Evolutionary conservation across 2,888 invertebrate species (phyloP).

Genomic region (Leptopterna dolabrata): DNA sequence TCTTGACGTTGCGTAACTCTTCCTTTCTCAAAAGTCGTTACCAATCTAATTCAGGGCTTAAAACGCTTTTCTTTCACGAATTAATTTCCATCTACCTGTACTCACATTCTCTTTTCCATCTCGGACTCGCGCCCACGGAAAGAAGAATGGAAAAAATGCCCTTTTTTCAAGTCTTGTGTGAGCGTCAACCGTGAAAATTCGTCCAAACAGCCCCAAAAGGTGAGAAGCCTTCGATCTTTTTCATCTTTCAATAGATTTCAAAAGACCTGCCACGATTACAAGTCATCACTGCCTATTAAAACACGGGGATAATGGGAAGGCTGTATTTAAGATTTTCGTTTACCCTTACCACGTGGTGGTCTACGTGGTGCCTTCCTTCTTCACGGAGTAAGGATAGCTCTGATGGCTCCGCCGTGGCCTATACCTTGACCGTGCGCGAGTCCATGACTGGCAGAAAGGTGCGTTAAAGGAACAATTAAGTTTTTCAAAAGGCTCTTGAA

Average conservation of each 20-base stretch:
- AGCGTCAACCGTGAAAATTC: conserved; percentile 41
- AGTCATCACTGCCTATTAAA: conserved; percentile 45
- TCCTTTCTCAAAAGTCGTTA: conserved; percentile 34
- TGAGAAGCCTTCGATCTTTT: background rate
- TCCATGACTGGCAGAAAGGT: conserved; percentile 24
- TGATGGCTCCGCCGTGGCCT: background rate
- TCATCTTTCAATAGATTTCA: conserved; percentile 19
- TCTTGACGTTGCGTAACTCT: conserved; percentile 36
- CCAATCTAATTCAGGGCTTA: conserved; percentile 42
- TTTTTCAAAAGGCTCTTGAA: background rate
- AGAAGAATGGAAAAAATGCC: background rate
- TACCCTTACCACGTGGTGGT: background rate
- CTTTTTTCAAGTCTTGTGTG: background rate
- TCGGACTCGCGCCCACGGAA: too few relatives aligned
- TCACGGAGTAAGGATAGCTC: background rate
- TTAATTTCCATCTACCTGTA: conserved; percentile 26
- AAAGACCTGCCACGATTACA: conserved; percentile 40
- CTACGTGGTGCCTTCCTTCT: background rate
- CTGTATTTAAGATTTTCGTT: background rate
- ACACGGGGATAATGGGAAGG: background rate
- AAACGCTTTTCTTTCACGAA: conserved; percentile 49
- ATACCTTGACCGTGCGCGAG: conserved; percentile 32
- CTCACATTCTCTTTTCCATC: background rate
- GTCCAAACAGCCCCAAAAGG: conserved; percentile 32
- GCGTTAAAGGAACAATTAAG: conserved; percentile 24